Conservation (phyloP, 2,888 invertebrate genomes). For the Eupithecia vulgata region DNA sequence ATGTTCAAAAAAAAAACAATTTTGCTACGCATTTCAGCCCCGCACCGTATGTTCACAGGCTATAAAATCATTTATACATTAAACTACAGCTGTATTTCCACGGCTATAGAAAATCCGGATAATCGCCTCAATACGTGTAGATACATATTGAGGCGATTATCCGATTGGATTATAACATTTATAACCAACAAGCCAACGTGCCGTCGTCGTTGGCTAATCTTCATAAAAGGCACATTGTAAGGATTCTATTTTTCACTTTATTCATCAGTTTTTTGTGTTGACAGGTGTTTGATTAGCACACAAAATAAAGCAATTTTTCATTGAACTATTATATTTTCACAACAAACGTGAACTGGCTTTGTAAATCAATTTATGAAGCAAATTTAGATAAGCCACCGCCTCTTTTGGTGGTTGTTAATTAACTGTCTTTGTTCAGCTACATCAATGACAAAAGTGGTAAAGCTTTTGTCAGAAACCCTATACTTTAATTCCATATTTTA, state of each 20-base stretch:
- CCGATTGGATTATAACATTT: no score
- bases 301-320: not conserved
- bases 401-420: not conserved
- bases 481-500: no score
- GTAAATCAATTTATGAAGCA: not conserved
- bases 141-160: no score
- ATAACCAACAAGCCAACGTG: no score
- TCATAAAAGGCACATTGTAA: not conserved
- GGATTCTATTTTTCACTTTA: no score
- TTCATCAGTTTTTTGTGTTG: not conserved
- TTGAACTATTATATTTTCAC: not conserved
- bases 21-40: not conserved
- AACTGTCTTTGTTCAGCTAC: not conserved
- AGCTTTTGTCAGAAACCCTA: not conserved
- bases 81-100: not conserved
- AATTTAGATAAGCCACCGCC: not conserved
- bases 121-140: not conserved
- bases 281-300: not conserved
- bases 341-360: not conserved
- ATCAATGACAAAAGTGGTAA: not conserved
- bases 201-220: not conserved
- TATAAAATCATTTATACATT: not conserved
- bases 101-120: not conserved
- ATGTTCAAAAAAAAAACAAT: not conserved
- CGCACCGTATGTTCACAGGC: not conserved